Percentiles rank a stretch among this genome's conserved stretches.
phyloP scores from a whole-genome alignment of 1,140 invertebrate species.

The Brachionus paranguensis region DNA sequence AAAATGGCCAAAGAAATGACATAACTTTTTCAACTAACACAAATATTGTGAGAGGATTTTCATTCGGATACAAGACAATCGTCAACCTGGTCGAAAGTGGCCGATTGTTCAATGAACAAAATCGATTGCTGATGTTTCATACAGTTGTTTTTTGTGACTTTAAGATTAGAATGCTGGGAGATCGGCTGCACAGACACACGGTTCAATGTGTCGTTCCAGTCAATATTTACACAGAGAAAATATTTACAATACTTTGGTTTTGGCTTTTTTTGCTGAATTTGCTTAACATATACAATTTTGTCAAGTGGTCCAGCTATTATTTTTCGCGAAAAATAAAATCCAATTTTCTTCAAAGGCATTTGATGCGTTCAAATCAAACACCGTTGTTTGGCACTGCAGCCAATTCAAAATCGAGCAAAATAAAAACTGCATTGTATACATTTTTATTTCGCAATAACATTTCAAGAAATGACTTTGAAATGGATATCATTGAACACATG shows the following conservation, averaged over 20 bases:
- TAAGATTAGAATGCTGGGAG: slow-evolving; percentile 39
- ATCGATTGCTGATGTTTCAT: slow-evolving; percentile 23
- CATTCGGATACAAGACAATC: slow-evolving; percentile 5
- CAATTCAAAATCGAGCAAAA: not conserved
- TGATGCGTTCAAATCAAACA: not conserved
- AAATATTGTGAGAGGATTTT: not conserved
- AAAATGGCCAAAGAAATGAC: not conserved
- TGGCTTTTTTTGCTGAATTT: slow-evolving; percentile 47
- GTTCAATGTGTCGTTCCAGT: slow-evolving; percentile 57
- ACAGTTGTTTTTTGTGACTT: slow-evolving; percentile 39
- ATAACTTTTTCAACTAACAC: slow-evolving; percentile 14
- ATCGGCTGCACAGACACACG: slow-evolving; percentile 52
- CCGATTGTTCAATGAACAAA: not conserved
- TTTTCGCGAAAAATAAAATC: not conserved
- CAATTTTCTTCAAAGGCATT: slow-evolving; percentile 4
- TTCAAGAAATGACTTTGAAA: slow-evolving; percentile 18
- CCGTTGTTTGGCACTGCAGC: not conserved
- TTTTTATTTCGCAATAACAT: slow-evolving; percentile 5
- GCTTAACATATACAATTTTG: not conserved
- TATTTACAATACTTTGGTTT: slow-evolving; percentile 54
- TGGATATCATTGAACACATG: slow-evolving; percentile 26
- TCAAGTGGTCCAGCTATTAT: slow-evolving; percentile 1
- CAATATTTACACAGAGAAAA: slow-evolving; percentile 59
- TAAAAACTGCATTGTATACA: not conserved
- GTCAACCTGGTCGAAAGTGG: slow-evolving; percentile 8